Evolutionary conservation across 2,113 vertebrate species (phyloP).

Genomic region (Lepisosteus oculatus): DNA sequence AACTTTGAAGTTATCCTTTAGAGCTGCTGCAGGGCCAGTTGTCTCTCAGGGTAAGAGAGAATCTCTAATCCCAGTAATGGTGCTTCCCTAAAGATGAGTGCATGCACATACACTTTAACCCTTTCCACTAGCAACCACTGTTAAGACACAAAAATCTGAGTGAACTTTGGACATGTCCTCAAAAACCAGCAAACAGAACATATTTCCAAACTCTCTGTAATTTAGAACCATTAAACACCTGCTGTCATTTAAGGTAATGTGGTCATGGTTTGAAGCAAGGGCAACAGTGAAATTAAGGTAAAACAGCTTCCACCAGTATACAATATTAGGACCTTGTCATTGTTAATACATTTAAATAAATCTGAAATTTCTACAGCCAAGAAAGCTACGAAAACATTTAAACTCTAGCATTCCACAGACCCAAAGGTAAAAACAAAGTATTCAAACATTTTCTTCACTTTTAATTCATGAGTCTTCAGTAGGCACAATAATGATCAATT

Average conservation of each 20-base stretch:
- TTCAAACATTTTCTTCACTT: too few relatives aligned
- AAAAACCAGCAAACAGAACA: not conserved
- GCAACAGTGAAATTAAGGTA: too few relatives aligned
- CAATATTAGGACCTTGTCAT: too few relatives aligned
- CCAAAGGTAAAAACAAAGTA: too few relatives aligned
- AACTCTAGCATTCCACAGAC: too few relatives aligned
- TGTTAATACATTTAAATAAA: too few relatives aligned
- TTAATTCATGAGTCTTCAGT: too few relatives aligned
- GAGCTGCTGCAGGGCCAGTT: not conserved
- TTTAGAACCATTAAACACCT: conserved; percentile 8
- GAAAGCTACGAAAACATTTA: too few relatives aligned
- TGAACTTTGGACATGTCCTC: conserved; percentile 17
- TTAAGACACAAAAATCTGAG: not conserved
- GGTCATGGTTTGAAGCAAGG: not conserved
- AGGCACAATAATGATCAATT: too few relatives aligned
- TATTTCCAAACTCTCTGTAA: not conserved
- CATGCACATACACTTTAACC: conserved; percentile 9
- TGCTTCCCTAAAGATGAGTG: not conserved
- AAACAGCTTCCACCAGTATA: too few relatives aligned
- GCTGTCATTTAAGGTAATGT: not conserved
- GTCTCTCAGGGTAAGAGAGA: not conserved
- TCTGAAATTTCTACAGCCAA: too few relatives aligned
- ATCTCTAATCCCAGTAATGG: not conserved
- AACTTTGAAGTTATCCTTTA: not conserved
- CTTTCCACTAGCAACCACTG: not conserved